Base-by-base conservation (phyloP, 2,797 vertebrate species). In the Orestias chungarensis region DNA sequence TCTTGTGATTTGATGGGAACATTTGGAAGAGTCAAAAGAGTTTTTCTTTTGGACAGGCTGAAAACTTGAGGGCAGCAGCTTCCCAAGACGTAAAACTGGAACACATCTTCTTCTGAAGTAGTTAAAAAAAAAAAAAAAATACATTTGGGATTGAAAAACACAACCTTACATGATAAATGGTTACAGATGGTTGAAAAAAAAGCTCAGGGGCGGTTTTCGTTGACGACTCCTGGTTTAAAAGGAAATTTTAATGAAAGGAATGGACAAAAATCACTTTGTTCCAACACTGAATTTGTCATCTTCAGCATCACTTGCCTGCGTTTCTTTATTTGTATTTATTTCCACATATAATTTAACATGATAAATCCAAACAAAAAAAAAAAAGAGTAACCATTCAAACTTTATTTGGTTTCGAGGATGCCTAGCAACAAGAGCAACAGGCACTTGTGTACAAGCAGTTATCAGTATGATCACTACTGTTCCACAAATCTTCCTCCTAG, bases 1-100 rank as follows among this genome's bases (percentile, higher is more conserved):
- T 89, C 85, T 75, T 88, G 73, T 66, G 79, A 85, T 87, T 85
- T 81, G 82, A 88, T 86, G 75, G 74, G 67, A 79, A 77, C 59
- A 75, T 70, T 79, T 78, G 75, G 81, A 75, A 81, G 76, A 88
- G 86, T 72, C 83, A 47, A 47, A 75, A 71, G 50, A 52, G 50
- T 74, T 74, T 59, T 14, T 46, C n/a, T 73, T 67, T 55, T 65
- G 66, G 80, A 70, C 61, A 50, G 50, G 64, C 66, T 40, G 47
- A 54, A 70, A 69, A 62, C 68, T 64, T 2, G 12, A 42, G 68
- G 70, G 64, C 40, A 55, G 44, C 57, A 61, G 73, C 73, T 72
- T 57, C 46, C 54, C 66, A 62, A 67, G 17, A 62, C 9, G 61
- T 70, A 35, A 65, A 38, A 25, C 31, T 66, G 54, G 44, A 20